Evolutionary conservation across 2,113 vertebrate genomes (phyloP).

Genomic region (Lepus europaeus): DNA sequence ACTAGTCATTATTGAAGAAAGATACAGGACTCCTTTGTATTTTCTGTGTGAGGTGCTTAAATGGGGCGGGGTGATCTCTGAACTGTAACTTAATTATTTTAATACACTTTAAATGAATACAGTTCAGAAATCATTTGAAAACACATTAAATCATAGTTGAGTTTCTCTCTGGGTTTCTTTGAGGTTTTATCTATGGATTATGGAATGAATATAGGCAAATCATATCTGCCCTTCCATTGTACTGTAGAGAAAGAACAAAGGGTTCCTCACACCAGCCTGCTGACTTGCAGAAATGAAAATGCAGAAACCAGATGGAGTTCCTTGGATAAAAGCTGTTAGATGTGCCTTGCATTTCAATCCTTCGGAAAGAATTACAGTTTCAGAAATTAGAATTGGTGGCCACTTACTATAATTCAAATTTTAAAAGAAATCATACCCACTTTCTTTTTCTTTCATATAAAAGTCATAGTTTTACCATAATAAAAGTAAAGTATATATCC

Average conservation of each 20-base stretch:
- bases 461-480: not conserved
- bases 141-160: not conserved
- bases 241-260: not conserved
- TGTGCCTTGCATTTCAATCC: not conserved
- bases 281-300: not conserved
- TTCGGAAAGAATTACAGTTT: not conserved
- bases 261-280: not conserved
- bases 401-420: not conserved
- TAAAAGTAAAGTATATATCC: not conserved
- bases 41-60: not conserved
- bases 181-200: slow-evolving; percentile 10
- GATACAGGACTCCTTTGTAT: not conserved
- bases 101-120: not conserved
- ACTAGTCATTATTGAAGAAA: not conserved
- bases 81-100: slow-evolving; percentile 34
- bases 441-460: not conserved
- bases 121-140: slow-evolving; percentile 52
- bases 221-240: not conserved
- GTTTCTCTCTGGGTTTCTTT: not conserved
- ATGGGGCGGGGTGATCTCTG: not conserved
- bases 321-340: not conserved
- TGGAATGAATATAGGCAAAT: slow-evolving; percentile 40
- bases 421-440: not conserved
- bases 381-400: not conserved
- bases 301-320: not conserved